Conservation (phyloP, 1,140 invertebrate species). For the Chironomus tepperi region DNA sequence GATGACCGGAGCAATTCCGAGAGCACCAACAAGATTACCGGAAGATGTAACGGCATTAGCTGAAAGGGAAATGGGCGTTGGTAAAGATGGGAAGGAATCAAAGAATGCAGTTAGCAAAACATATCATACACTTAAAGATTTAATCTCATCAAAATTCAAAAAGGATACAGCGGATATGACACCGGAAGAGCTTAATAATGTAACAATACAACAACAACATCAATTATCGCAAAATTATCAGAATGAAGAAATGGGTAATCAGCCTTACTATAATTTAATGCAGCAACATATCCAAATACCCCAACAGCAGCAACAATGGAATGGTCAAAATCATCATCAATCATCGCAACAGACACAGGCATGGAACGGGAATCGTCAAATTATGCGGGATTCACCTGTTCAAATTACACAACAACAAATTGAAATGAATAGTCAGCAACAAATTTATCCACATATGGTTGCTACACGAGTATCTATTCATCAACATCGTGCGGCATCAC, state of each 20-base stretch:
- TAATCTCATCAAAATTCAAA: slow-evolving; percentile 73
- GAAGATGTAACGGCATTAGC: slow-evolving; percentile 43
- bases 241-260: slow-evolving; percentile 24
- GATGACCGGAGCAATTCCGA: slow-evolving; percentile 35
- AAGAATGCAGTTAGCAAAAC: slow-evolving; percentile 62
- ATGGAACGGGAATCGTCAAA: slow-evolving; percentile 28
- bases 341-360: slow-evolving; percentile 27
- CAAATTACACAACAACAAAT: background rate
- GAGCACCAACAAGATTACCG: slow-evolving; percentile 41
- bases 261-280: slow-evolving; percentile 5
- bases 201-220: slow-evolving; percentile 43
- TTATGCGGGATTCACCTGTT: slow-evolving; percentile 28
- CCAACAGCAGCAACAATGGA: slow-evolving; percentile 27
- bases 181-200: slow-evolving; percentile 51
- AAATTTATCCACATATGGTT: slow-evolving; percentile 49
- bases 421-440: slow-evolving; percentile 26
- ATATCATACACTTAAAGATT: slow-evolving; percentile 75
- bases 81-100: slow-evolving; percentile 42
- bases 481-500: slow-evolving; percentile 49
- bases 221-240: slow-evolving; percentile 32
- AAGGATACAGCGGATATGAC: slow-evolving; percentile 47
- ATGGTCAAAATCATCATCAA: slow-evolving; percentile 32
- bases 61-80: slow-evolving; percentile 41
- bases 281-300: background rate
- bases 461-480: slow-evolving; percentile 33